Conservation (phyloP, 2,797 vertebrate genomes). For the Pangasius sanitwongsei region DNA sequence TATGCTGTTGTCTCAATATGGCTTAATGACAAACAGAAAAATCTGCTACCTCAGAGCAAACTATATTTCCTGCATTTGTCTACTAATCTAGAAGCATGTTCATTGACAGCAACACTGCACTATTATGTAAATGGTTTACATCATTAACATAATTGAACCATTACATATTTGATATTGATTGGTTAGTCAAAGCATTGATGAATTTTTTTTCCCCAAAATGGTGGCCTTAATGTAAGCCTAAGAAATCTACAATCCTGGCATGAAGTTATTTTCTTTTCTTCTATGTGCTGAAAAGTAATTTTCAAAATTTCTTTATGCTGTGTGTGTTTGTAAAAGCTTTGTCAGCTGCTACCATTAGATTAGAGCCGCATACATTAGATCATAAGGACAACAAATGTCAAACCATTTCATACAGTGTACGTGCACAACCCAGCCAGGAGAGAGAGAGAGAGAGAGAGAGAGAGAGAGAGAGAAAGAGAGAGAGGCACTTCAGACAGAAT, state of each 20-base stretch:
- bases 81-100: neutral
- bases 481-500: constrained; percentile 28
- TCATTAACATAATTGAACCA: neutral
- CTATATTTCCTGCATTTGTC: neutral
- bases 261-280: neutral
- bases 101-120: neutral
- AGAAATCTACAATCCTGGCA: neutral
- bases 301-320: neutral
- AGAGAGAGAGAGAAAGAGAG: constrained; percentile 3
- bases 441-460: neutral
- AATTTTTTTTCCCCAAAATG: neutral
- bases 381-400: constrained; percentile 70
- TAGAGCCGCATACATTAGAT: constrained; percentile 76
- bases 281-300: neutral
- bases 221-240: neutral
- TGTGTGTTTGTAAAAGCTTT: constrained; percentile 23
- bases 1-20: neutral
- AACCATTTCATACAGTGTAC: constrained; percentile 24
- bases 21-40: neutral
- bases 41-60: neutral
- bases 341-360: constrained; percentile 74
- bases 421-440: neutral
- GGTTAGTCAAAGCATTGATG: neutral
- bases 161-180: neutral
- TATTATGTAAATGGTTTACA: neutral